These are phyloP conservation scores for Amphipyra tragopoginis DNA, from an alignment of 2,888 invertebrate species.

Conservation along the genomic window DNA sequence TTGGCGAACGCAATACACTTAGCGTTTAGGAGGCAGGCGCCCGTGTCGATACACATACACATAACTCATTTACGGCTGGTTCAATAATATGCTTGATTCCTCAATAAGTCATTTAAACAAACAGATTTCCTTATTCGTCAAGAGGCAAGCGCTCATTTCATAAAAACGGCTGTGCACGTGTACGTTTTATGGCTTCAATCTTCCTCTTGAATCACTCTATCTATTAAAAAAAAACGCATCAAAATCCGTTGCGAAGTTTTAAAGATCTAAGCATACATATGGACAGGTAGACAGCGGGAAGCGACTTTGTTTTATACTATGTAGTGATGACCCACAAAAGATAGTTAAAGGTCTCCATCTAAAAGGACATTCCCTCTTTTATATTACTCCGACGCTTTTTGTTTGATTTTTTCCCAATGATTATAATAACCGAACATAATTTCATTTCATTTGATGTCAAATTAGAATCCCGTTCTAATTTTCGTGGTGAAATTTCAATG, in stretches of 20 bases:
- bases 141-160: too few species aligned
- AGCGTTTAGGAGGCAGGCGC: conserved; percentile 9
- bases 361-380: conserved; percentile 33
- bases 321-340: too few species aligned
- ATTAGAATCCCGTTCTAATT: conserved; percentile 37
- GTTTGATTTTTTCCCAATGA: conserved; percentile 32
- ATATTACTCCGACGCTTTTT: conserved; percentile 26
- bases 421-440: conserved; percentile 31
- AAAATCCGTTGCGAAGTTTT: too few species aligned
- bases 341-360: conserved; percentile 22
- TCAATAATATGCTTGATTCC: background rate
- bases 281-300: too few species aligned
- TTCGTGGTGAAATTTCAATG: conserved; percentile 9
- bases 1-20: conserved; percentile 26
- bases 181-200: too few species aligned
- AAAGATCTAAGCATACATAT: too few species aligned
- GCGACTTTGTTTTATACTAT: too few species aligned
- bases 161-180: too few species aligned
- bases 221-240: too few species aligned
- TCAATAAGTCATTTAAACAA: background rate
- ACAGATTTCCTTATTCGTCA: too few species aligned
- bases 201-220: too few species aligned
- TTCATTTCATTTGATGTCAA: conserved; percentile 35
- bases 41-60: conserved; percentile 1
- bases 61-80: conserved; percentile 8